Evolutionary conservation across 2,113 vertebrate genomes (phyloP).

Genomic region (Gymnogyps californianus): DNA sequence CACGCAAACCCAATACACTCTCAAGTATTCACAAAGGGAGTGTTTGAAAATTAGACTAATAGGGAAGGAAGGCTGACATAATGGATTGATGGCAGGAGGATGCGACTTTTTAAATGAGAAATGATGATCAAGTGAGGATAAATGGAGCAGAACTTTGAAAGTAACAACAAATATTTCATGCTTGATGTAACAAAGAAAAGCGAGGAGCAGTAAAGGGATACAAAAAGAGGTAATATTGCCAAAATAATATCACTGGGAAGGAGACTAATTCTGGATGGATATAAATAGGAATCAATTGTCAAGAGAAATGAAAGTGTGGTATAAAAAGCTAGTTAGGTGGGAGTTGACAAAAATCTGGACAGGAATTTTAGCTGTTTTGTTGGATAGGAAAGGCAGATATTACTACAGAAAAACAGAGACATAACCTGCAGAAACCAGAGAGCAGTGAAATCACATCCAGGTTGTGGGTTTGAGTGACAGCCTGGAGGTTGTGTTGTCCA

Average conservation of each 20-base stretch:
- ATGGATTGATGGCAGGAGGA: background rate
- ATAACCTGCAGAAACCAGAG: background rate
- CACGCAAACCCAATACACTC: background rate
- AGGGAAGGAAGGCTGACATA: background rate
- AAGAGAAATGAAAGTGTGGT: background rate
- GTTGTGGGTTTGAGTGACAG: background rate
- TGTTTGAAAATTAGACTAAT: background rate
- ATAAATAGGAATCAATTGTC: background rate
- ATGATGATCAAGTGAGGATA: background rate
- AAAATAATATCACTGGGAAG: background rate
- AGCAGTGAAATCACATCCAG: background rate
- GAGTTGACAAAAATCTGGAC: background rate
- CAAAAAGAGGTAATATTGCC: background rate
- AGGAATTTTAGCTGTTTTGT: background rate
- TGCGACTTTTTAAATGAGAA: background rate
- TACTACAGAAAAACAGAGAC: background rate
- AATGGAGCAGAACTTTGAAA: background rate
- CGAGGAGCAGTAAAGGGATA: background rate
- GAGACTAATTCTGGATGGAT: background rate
- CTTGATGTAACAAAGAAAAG: background rate
- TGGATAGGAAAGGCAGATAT: background rate
- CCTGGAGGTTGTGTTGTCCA: background rate
- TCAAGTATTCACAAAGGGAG: background rate
- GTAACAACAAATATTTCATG: background rate
- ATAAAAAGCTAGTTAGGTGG: background rate